phyloP scores from a whole-genome alignment of 35 echinoderm and acorn worm genomes.

The Ophioderma brevispina region DNA sequence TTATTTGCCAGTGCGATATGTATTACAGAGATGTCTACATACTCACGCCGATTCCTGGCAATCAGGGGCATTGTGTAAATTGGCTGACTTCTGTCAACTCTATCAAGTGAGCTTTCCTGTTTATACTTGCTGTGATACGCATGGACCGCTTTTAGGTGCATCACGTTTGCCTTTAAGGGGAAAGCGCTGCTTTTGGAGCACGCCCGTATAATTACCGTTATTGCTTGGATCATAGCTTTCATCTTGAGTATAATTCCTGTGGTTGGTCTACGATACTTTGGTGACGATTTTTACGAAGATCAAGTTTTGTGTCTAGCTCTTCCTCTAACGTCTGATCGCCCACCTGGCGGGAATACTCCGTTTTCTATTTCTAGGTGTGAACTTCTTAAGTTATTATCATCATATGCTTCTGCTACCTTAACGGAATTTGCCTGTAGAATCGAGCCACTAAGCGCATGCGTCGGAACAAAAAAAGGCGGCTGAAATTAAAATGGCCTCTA shows the following conservation, averaged over 20 bases:
- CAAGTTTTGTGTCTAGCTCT: slow-evolving; percentile 86
- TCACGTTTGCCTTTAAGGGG: slow-evolving; percentile 12
- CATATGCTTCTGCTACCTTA: slow-evolving; percentile 40
- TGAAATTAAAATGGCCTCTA: slow-evolving; percentile 55
- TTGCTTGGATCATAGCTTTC: slow-evolving; percentile 3
- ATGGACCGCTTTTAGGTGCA: slow-evolving; percentile 59
- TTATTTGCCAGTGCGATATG: slow-evolving; percentile 79
- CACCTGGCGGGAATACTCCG: slow-evolving; percentile 45
- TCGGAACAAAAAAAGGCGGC: slow-evolving; percentile 1
- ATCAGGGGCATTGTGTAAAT: slow-evolving; percentile 40
- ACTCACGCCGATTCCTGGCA: slow-evolving; percentile 57
- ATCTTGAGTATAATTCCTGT: slow-evolving; percentile 23
- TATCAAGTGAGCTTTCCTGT: slow-evolving; percentile 68
- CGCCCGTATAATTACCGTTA: not conserved
- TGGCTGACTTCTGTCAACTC: slow-evolving; percentile 49
- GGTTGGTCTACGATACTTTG: slow-evolving; percentile 43
- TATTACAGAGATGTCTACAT: slow-evolving; percentile 72
- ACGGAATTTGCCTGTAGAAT: slow-evolving; percentile 21
- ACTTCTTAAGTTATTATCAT: slow-evolving; percentile 28
- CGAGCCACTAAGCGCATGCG: not conserved
- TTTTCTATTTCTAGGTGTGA: slow-evolving; percentile 58
- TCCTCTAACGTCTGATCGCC: slow-evolving; percentile 65
- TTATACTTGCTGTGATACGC: slow-evolving; percentile 48
- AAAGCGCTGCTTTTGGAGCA: not conserved
- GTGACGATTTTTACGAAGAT: slow-evolving; percentile 74